These are phyloP conservation scores for Todiramphus chloris DNA, from an alignment of 2,113 vertebrate species.

Conservation along the genomic window DNA sequence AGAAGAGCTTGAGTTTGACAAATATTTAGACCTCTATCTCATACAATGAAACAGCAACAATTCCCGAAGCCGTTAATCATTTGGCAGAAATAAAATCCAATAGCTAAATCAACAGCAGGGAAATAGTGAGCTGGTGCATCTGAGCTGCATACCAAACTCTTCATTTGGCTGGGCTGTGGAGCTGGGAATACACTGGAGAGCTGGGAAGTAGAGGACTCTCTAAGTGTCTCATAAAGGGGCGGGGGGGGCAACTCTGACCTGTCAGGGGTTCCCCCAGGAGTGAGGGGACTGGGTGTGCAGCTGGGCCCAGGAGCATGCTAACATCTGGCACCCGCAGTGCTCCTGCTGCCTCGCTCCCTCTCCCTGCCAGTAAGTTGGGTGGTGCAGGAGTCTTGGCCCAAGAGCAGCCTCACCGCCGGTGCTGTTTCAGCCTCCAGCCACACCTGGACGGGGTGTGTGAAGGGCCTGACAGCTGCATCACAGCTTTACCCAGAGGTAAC, in stretches of 20 bases:
- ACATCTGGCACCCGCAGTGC: too few relatives aligned
- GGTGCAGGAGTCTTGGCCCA: fast-evolving
- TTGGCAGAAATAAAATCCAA: conserved; percentile 5
- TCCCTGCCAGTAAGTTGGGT: fast-evolving
- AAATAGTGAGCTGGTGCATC: neutral
- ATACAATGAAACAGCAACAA: neutral
- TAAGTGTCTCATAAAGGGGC: fast-evolving
- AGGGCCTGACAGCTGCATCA: fast-evolving
- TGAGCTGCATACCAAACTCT: conserved; percentile 25
- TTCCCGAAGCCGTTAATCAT: neutral
- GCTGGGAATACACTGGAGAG: neutral
- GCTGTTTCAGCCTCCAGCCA: too few relatives aligned
- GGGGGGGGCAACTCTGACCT: neutral
- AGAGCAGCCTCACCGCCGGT: fast-evolving
- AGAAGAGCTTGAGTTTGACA: neutral
- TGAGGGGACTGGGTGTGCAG: fast-evolving
- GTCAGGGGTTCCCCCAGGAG: fast-evolving
- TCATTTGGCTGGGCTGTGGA: neutral
- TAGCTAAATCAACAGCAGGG: neutral
- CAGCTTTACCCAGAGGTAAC: fast-evolving
- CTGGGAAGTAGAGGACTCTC: neutral
- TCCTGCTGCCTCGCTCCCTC: neutral
- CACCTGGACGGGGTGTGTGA: fast-evolving
- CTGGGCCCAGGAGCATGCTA: fast-evolving
- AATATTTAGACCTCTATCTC: neutral